Base-by-base conservation (phyloP, 1,140 invertebrate species). In the Drosophila jambulina region DNA sequence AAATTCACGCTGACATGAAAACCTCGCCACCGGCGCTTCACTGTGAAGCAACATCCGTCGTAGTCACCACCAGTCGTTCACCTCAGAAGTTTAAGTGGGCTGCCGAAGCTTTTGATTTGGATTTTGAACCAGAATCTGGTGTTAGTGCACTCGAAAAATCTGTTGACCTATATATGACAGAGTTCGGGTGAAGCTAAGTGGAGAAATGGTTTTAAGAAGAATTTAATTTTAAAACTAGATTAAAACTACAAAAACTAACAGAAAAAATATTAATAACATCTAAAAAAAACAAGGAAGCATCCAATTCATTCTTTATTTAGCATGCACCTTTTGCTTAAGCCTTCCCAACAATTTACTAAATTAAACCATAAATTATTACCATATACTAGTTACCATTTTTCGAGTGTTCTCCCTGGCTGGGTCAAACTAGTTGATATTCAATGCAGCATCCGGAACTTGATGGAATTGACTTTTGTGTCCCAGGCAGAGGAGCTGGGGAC, bases 1-100 rank as follows among this genome's bases (percentile, higher is more conserved):
- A 87, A 87, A 87, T 88, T 88, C 81, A 67, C 84, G 84, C 84
- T 87, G 84, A 84, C 84, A 87, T 88, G 72, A 84, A 87, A 87
- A 78, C 84, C 77, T 87, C 61, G 84, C 84, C 80, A 64, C 43
- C 65, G 84, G 84, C 84, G 63, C 72, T 78, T 58, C 34, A 75
- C 58, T 87, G 78, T 83, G 77, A 88, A 78, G 74, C 80, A 88
- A 83, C 83, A 83, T 87, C 84, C 83, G 77, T 65, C 80, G 60
- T 36, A 45, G 49, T 48, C 67, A 32, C 40, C 64, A 34, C 65
- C 69, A 72, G 67, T 51, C 69, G 36, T 72, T 72, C 70, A 72
- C 82, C 82, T 75, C 74, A 85, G 79, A 87, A 87, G 85, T 87
- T 87, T 78, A 87, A 87, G 80, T 87, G 81, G 84, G 72, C 64